Evolutionary conservation across 2,888 invertebrate genomes (phyloP).

Genomic region (Entomobrya proxima): DNA sequence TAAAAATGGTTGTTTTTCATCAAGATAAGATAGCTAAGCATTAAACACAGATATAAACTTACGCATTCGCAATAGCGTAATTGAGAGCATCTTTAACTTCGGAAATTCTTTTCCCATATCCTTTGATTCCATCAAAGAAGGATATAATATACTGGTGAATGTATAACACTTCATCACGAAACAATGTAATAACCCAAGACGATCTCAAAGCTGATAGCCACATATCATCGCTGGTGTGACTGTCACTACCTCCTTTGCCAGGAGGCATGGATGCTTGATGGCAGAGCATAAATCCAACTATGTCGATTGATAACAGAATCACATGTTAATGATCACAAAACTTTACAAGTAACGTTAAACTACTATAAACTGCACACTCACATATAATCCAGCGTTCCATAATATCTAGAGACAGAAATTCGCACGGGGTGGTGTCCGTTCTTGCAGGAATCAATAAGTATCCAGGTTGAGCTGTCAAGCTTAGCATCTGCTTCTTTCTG

Average conservation of each 20-base stretch:
- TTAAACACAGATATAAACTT: slow-evolving; percentile 75
- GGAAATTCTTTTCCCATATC: slow-evolving; percentile 92
- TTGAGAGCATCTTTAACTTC: slow-evolving; percentile 97
- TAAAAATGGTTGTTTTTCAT: not conserved
- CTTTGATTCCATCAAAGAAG: slow-evolving; percentile 96
- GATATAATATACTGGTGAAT: slow-evolving; percentile 94
- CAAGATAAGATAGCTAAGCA: not conserved
- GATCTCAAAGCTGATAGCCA: slow-evolving; percentile 95
- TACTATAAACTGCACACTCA: slow-evolving; percentile 77
- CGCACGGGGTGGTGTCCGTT: slow-evolving; percentile 97
- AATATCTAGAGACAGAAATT: slow-evolving; percentile 94
- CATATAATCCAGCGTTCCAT: slow-evolving; percentile 98
- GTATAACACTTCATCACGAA: slow-evolving; percentile 97
- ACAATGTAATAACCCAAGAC: slow-evolving; percentile 95
- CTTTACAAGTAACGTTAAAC: not conserved
- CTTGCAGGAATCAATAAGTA: slow-evolving; percentile 95
- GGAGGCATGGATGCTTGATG: slow-evolving; percentile 89
- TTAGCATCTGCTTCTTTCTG: slow-evolving; percentile 91
- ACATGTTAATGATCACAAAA: not conserved
- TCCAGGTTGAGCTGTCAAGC: slow-evolving; percentile 95
- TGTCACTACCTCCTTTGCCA: slow-evolving; percentile 8
- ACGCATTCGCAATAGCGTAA: slow-evolving; percentile 92
- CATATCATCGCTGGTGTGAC: slow-evolving; percentile 79
- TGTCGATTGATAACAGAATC: slow-evolving; percentile 61
- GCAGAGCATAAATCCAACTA: slow-evolving; percentile 92